These are phyloP conservation scores for Burhinus oedicnemus DNA, from an alignment of 2,113 vertebrate genomes.

Conservation along the genomic window DNA sequence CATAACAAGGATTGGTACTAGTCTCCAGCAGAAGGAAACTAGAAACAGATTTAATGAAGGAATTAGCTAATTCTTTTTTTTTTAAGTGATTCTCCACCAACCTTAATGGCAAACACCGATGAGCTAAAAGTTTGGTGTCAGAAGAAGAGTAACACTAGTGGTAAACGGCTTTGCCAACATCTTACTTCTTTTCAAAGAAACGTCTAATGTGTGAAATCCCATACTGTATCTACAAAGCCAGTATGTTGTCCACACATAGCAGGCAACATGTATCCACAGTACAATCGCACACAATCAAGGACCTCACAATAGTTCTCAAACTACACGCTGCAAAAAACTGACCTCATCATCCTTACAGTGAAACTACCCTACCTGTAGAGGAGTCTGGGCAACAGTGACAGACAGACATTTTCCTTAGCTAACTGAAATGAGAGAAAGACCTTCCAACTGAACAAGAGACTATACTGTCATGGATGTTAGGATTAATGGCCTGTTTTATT, in stretches of 20 bases:
- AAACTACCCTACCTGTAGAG: background rate
- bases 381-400: background rate
- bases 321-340: background rate
- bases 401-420: background rate
- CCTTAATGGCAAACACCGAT: background rate
- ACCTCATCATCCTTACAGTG: background rate
- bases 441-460: background rate
- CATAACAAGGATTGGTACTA: background rate
- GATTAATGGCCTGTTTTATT: background rate
- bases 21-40: background rate
- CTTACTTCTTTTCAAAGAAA: background rate
- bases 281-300: background rate
- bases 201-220: rapidly evolving
- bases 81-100: background rate
- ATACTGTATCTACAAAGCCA: background rate
- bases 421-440: background rate
- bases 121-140: background rate
- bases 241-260: background rate
- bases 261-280: background rate
- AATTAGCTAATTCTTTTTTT: background rate
- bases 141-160: background rate
- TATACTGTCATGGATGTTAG: background rate
- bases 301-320: background rate
- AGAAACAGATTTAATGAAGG: background rate
- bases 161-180: background rate